Conservation (phyloP, 2,888 invertebrate genomes). For the Drosophila merina region DNA sequence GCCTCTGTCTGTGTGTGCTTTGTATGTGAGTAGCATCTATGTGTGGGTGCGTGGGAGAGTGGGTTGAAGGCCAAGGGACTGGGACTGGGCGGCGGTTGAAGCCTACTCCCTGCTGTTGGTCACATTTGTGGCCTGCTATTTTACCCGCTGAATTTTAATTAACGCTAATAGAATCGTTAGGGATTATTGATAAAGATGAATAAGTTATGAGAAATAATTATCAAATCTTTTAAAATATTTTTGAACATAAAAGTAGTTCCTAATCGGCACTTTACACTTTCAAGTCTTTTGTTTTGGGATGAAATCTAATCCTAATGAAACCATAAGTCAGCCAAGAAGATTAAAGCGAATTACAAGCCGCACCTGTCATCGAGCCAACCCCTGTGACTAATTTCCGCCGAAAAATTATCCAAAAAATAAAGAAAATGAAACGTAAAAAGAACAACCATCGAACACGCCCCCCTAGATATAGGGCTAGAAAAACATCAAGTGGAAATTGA, state of each 20-base stretch:
- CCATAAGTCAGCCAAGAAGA: slow-evolving; percentile 9
- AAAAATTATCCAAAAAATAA: slow-evolving; percentile 32
- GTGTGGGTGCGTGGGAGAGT: slow-evolving; percentile 24
- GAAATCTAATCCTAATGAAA: not conserved
- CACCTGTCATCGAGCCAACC: slow-evolving; percentile 59
- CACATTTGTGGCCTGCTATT: slow-evolving; percentile 50
- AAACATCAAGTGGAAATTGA: slow-evolving; percentile 73
- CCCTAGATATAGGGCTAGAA: slow-evolving; percentile 12
- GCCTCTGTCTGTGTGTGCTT: slow-evolving; percentile 18
- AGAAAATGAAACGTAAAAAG: not conserved
- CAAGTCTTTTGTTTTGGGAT: not conserved
- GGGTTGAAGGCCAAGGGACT: slow-evolving; percentile 16
- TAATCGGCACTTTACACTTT: not conserved
- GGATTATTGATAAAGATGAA: slow-evolving; percentile 12
- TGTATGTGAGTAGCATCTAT: not conserved
- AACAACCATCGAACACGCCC: slow-evolving; percentile 43
- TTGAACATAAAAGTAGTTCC: not conserved
- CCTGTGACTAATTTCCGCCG: slow-evolving; percentile 24
- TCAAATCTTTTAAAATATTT: not conserved
- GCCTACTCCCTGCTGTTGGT: slow-evolving; percentile 40
- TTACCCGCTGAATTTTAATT: slow-evolving; percentile 70
- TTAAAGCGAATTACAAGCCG: slow-evolving; percentile 37
- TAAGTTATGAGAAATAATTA: not conserved
- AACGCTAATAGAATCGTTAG: slow-evolving; percentile 71
- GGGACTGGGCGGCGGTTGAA: not conserved